These are phyloP conservation scores for Hemiprocne comata DNA, from an alignment of 2,113 vertebrate genomes.

Conservation along the genomic window DNA sequence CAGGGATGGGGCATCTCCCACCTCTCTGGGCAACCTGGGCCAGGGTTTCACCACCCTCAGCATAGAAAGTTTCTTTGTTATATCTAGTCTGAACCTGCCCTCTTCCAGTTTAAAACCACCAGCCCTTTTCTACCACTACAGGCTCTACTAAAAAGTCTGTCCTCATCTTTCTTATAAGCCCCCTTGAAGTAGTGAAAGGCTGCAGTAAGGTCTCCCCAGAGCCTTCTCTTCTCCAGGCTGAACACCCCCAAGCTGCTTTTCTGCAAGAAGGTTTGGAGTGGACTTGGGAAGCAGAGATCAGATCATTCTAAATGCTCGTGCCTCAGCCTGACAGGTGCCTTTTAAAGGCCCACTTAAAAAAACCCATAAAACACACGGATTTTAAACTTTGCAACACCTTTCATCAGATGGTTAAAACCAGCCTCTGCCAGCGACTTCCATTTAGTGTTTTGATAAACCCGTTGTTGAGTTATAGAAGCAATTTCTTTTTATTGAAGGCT, in stretches of 20 bases:
- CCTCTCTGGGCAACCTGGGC: too few relatives aligned
- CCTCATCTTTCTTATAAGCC: too few relatives aligned
- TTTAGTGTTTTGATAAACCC: background rate
- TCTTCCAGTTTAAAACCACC: too few relatives aligned
- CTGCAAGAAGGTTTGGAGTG: background rate
- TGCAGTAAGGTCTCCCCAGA: too few relatives aligned
- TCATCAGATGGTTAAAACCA: background rate
- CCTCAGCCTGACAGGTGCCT: background rate
- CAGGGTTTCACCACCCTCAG: too few relatives aligned
- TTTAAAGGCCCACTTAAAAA: background rate
- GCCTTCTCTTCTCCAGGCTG: too few relatives aligned
- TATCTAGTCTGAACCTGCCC: too few relatives aligned
- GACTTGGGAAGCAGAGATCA: background rate
- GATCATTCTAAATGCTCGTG: background rate
- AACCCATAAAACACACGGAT: background rate
- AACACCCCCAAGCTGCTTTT: background rate
- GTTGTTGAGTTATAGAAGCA: background rate
- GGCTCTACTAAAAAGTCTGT: too few relatives aligned
- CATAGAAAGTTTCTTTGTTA: too few relatives aligned
- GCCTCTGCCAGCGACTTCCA: background rate
- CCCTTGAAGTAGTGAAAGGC: too few relatives aligned
- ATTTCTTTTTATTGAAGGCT: conserved; percentile 35
- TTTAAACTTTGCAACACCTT: background rate
- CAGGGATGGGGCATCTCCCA: too few relatives aligned
- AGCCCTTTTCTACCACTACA: too few relatives aligned